Conservation (phyloP, 2,113 vertebrate species). For the Bos javanicus region DNA sequence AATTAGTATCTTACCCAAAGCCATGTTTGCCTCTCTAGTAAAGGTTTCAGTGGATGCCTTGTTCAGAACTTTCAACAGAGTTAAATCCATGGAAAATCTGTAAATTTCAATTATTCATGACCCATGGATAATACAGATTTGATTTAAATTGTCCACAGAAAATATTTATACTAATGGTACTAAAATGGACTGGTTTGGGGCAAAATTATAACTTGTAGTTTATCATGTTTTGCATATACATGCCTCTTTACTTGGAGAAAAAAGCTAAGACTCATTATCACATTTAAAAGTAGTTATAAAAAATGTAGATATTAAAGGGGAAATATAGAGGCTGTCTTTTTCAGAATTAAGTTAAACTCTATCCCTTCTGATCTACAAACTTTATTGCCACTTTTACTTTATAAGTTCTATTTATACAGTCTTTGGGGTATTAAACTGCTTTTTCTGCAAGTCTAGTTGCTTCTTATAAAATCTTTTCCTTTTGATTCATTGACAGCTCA, state of each 20-base stretch:
- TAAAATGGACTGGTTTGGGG: background rate
- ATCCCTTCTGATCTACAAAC: conserved; percentile 61
- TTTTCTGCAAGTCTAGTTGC: conserved; percentile 79
- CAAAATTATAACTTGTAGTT: background rate
- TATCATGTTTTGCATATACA: background rate
- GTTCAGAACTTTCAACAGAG: background rate
- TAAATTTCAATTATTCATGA: background rate
- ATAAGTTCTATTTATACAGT: conserved; percentile 77
- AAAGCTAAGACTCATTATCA: background rate
- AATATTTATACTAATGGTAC: background rate
- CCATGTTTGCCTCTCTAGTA: background rate
- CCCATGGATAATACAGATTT: background rate
- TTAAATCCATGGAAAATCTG: background rate
- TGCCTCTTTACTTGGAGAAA: background rate
- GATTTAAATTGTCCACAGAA: background rate
- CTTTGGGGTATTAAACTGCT: conserved; percentile 81
- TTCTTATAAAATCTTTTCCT: conserved; percentile 79
- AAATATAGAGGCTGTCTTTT: conserved; percentile 46
- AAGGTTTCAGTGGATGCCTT: background rate
- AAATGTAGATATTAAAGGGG: background rate
- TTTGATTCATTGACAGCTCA: conserved; percentile 80
- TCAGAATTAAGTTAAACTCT: conserved; percentile 69
- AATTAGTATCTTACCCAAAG: background rate
- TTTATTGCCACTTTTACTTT: conserved; percentile 79
- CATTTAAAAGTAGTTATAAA: conserved; percentile 26